Evolutionary conservation across 1,140 invertebrate species (phyloP).

Genomic region (Pseudomyrmex dendroicus): DNA sequence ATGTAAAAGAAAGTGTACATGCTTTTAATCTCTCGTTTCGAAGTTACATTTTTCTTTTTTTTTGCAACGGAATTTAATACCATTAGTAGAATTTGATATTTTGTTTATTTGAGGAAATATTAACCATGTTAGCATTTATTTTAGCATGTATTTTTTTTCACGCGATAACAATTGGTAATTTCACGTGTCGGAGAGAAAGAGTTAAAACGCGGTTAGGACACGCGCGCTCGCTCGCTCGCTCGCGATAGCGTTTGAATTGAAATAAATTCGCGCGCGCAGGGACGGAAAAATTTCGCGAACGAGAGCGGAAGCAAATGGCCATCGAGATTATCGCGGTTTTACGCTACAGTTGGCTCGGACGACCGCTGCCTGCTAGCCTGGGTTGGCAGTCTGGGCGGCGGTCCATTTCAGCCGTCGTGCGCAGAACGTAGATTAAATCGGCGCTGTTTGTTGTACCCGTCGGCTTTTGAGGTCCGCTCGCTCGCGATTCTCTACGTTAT

Average conservation of each 20-base stretch:
- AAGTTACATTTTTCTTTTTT: background rate
- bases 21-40: too few relatives aligned
- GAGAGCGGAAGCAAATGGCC: slow-evolving; percentile 55
- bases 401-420: slow-evolving; percentile 69
- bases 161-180: background rate
- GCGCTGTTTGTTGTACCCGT: slow-evolving; percentile 64
- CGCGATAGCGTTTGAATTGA: slow-evolving; percentile 17
- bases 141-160: background rate
- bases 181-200: background rate
- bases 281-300: slow-evolving; percentile 48
- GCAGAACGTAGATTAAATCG: slow-evolving; percentile 72
- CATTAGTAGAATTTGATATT: background rate
- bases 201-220: background rate
- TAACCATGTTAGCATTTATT: background rate
- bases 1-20: too few relatives aligned
- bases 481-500: slow-evolving; percentile 58
- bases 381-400: slow-evolving; percentile 47
- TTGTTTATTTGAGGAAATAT: background rate
- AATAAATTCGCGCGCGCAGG: slow-evolving; percentile 12
- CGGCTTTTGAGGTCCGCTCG: slow-evolving; percentile 53
- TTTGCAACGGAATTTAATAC: background rate
- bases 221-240: background rate
- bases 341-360: slow-evolving; percentile 62
- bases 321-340: slow-evolving; percentile 73
- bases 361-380: slow-evolving; percentile 46